Base-by-base conservation (phyloP, 2,888 invertebrate species). In the Troglohyphantes excavatus region DNA sequence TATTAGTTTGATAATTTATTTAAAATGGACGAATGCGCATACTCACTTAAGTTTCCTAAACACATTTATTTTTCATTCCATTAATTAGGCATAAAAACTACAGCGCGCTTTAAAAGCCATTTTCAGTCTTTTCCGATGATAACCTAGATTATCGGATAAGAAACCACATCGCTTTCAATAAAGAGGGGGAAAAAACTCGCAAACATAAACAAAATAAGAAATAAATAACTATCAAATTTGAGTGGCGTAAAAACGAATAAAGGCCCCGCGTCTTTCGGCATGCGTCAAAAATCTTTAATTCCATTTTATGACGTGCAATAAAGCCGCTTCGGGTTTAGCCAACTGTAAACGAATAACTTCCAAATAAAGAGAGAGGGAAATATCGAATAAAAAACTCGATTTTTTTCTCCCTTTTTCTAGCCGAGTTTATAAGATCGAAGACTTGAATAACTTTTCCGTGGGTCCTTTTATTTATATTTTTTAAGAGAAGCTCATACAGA, bases 261-360 rank as follows among this genome's bases (percentile, higher is more conserved):
- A 23, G 53, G 1, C 26, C n/a, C 59, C 75, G 29, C 67, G 75
- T 68, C 63, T 61, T 68, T 76, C 59, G 68, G 81, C 67, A 81
- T 88, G 88, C 88, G 82, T 88, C 88, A 76, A 76, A 82, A 82
- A 68, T 78, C 75, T 72, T 89, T 89, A 89, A 89, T 89, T 83
- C 83, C 78, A 23, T 89, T 89, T 89, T 89, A 89, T 89, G 83
- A 89, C 70, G 78, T 78, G 76, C 83, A 83, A 89, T 89, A 89
- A 89, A 89, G 83, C 78, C 27, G 63, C 78, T 75, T 78, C 61
- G 43, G 83, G 78, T 83, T 89, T 33, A 89, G 78, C 89, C 70
- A 78, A 83, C 78, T 78, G 89, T 76, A 78, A 90, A 82, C 59
- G 75, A 88, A 82, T 88, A 82, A 82, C 82, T 88, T 67, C 75